Percentiles rank a stretch among this genome's conserved stretches.
Conservation (phyloP, 2,113 vertebrate genomes). For the Bos javanicus region DNA sequence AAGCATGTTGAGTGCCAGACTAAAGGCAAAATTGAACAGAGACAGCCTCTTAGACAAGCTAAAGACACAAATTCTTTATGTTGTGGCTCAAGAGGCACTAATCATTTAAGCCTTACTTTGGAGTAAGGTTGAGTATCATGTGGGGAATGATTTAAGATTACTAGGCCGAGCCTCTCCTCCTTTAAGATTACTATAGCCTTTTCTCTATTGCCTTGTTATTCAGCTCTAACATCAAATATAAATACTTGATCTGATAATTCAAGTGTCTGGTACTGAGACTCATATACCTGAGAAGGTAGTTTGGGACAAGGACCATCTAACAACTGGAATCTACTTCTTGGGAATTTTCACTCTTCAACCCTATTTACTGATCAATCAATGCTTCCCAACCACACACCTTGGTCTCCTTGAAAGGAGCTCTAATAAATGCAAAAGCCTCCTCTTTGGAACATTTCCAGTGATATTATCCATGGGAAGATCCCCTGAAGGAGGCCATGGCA, state of each 20-base stretch:
- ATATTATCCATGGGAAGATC: neutral
- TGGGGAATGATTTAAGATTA: neutral
- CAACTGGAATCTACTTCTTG: neutral
- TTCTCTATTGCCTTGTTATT: neutral
- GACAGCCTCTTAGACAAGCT: neutral
- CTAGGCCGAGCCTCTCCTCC: neutral
- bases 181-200: neutral
- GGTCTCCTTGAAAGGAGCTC: neutral
- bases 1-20: neutral
- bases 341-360: neutral
- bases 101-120: neutral
- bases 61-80: neutral
- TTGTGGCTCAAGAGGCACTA: neutral
- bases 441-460: neutral
- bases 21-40: neutral
- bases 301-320: neutral
- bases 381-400: neutral
- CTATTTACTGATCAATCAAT: neutral
- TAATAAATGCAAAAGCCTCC: neutral
- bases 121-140: neutral
- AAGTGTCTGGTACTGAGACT: neutral
- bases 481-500: neutral
- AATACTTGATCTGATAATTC: neutral
- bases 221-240: neutral
- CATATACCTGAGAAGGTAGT: neutral